Conservation (phyloP, 2,113 vertebrate genomes). For the Ceratotherium simum region DNA sequence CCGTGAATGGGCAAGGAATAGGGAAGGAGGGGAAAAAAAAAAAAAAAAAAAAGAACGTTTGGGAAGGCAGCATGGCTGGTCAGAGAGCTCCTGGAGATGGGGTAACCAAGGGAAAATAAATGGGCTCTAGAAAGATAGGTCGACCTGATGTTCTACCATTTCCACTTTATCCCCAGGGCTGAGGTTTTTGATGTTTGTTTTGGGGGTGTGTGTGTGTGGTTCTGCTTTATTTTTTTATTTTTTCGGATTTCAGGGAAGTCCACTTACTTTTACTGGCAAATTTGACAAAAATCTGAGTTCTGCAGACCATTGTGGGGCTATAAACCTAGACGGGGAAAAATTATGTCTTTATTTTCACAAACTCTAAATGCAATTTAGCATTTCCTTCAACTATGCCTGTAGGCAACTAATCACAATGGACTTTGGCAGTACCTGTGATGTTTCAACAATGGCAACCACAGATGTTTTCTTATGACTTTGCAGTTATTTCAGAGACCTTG, state of each 20-base stretch:
- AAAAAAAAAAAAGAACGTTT: background rate
- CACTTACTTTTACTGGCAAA: background rate
- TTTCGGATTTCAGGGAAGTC: background rate
- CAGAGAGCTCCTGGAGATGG: too few relatives aligned
- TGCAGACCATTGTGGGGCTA: background rate
- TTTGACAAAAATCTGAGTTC: background rate
- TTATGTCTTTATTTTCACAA: background rate
- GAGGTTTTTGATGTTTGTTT: background rate
- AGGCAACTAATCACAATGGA: background rate
- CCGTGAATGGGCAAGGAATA: fast-evolving
- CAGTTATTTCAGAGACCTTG: background rate
- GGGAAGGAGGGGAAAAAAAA: background rate
- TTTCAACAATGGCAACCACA: background rate
- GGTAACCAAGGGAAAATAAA: background rate
- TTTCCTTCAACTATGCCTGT: background rate
- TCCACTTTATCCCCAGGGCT: background rate
- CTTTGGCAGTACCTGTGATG: background rate
- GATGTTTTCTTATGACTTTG: too few relatives aligned
- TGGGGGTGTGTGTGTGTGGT: too few relatives aligned
- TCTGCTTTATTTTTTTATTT: background rate
- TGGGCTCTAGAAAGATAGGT: background rate
- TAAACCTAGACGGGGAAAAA: too few relatives aligned
- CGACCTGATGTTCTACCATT: background rate
- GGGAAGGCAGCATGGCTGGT: background rate
- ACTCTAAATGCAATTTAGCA: background rate